phyloP scores from a whole-genome alignment of 2,888 invertebrate genomes.

The Acronicta psi region DNA sequence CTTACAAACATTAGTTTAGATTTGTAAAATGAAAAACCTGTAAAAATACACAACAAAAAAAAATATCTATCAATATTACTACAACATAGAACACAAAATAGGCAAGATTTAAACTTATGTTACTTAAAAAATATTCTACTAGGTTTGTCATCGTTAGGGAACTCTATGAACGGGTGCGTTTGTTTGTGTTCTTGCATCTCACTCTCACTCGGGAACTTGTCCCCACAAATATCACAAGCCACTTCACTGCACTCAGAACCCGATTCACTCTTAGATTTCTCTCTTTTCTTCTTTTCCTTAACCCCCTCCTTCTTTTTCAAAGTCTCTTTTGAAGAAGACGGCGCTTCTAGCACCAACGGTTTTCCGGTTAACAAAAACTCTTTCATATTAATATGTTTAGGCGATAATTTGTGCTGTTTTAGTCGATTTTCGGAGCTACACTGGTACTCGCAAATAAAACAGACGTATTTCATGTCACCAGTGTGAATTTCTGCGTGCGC shows the following conservation, averaged over 20 bases:
- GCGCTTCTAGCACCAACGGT: slow-evolving; percentile 66
- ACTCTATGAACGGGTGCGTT: slow-evolving; percentile 85
- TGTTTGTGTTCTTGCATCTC: slow-evolving; percentile 82
- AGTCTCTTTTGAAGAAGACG: slow-evolving; percentile 66
- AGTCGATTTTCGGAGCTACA: slow-evolving; percentile 82
- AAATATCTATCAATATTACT: slow-evolving; percentile 19
- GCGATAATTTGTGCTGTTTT: slow-evolving; percentile 77
- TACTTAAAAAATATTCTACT: slow-evolving; percentile 87
- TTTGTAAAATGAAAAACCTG: too few relatives aligned
- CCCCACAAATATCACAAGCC: slow-evolving; percentile 83
- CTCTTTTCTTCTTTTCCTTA: slow-evolving; percentile 69
- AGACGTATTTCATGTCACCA: slow-evolving; percentile 84
- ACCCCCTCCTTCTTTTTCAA: slow-evolving; percentile 65
- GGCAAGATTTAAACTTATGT: slow-evolving; percentile 58
- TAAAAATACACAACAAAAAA: too few relatives aligned
- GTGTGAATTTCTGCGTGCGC: slow-evolving; percentile 81
- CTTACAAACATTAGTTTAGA: too few relatives aligned
- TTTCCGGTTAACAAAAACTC: slow-evolving; percentile 78
- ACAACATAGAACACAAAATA: slow-evolving; percentile 22
- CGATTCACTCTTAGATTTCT: slow-evolving; percentile 47
- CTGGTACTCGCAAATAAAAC: slow-evolving; percentile 85
- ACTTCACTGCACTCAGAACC: slow-evolving; percentile 50
- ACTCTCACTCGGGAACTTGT: slow-evolving; percentile 73
- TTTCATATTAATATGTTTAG: slow-evolving; percentile 82
- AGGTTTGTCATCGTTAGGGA: slow-evolving; percentile 84